Evolutionary conservation across 30 jellyfish, hydroid and myxozoan genomes (phyloP).

Genomic region (Hydractinia echinata): DNA sequence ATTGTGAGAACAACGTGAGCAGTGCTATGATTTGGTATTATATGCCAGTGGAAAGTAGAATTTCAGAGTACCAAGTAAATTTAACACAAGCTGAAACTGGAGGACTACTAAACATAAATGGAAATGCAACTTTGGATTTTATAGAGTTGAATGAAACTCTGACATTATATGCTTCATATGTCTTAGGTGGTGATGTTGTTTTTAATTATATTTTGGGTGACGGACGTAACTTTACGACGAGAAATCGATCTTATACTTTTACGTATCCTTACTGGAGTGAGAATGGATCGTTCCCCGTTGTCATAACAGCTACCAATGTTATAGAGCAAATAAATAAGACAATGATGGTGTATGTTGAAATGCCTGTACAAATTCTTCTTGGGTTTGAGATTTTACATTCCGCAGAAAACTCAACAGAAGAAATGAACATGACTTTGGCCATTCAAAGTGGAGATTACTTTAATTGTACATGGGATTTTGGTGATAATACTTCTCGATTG

Average conservation of each 20-base stretch:
- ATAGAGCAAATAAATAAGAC: constrained; percentile 25
- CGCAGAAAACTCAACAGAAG: constrained; percentile 68
- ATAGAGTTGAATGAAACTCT: constrained; percentile 30
- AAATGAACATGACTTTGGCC: constrained; percentile 28
- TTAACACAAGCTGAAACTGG: constrained; percentile 9
- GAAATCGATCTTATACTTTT: constrained; percentile 6
- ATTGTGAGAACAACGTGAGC: constrained; percentile 11
- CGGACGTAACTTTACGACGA: constrained; percentile 3
- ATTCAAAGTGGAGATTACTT: constrained; percentile 56
- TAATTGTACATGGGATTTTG: constrained; percentile 50
- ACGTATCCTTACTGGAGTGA: constrained; percentile 16
- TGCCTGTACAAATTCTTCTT: constrained; percentile 54
- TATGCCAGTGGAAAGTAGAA: constrained; percentile 17
- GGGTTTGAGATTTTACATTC: constrained; percentile 46
- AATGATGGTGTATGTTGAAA: constrained; percentile 29
- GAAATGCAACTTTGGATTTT: constrained; percentile 6
- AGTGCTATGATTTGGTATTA: neutral
- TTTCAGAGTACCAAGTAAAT: neutral
- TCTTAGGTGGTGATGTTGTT: neutral
- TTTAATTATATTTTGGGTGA: neutral
- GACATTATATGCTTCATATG: neutral
- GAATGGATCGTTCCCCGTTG: neutral
- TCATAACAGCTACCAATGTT: constrained; percentile 36
- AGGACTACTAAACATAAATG: neutral
- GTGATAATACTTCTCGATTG: constrained; percentile 7